phyloP scores from a whole-genome alignment of 2,113 vertebrate genomes.

The Anguilla rostrata region DNA sequence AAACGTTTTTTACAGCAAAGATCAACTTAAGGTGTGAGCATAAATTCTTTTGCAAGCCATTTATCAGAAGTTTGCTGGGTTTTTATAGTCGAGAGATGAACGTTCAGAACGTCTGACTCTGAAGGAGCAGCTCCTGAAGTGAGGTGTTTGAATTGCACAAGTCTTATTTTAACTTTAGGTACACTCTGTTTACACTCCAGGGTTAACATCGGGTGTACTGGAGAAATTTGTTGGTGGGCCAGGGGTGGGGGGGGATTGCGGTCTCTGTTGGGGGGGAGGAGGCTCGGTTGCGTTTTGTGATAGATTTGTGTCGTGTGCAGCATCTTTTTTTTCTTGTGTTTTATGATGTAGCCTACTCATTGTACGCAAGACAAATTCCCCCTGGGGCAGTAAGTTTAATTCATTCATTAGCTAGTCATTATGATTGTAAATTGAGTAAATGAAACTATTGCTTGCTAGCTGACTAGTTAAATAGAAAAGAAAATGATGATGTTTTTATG shows the following conservation, averaged over 20 bases:
- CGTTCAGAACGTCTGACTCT: constrained; percentile 47
- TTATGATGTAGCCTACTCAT: too few species aligned
- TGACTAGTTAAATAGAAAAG: too few species aligned
- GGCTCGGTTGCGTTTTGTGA: too few species aligned
- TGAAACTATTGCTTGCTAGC: too few species aligned
- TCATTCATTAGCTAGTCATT: too few species aligned
- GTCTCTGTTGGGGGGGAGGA: not conserved
- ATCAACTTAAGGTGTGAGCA: not conserved
- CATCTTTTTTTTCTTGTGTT: too few species aligned
- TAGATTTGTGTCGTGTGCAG: too few species aligned
- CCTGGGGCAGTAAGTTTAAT: too few species aligned
- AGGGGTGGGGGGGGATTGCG: not conserved
- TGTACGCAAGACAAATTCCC: too few species aligned
- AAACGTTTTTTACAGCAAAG: not conserved
- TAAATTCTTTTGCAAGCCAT: not conserved
- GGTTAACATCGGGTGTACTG: not conserved
- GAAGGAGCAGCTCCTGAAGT: constrained; percentile 76
- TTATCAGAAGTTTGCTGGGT: not conserved
- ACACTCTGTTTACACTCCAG: not conserved
- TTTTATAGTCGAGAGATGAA: not conserved
- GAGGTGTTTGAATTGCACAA: not conserved
- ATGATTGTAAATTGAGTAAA: too few species aligned
- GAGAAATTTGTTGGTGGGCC: not conserved
- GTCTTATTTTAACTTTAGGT: constrained; percentile 8
- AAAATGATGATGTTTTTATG: too few species aligned